Conservation (phyloP, 2,797 vertebrate species). For the Pangasius djambal region DNA sequence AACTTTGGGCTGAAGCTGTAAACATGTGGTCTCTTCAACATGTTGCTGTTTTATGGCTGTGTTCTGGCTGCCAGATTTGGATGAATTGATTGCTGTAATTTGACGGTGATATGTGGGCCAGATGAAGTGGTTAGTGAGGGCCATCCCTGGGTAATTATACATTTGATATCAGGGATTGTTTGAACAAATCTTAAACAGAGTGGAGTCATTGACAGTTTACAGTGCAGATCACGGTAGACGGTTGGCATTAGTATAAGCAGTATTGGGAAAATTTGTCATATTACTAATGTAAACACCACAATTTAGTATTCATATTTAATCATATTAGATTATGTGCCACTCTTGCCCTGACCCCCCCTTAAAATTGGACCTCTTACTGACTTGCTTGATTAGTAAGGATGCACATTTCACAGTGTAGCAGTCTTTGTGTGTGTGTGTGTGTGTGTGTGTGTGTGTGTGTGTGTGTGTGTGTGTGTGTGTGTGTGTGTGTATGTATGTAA, state of each 20-base stretch:
- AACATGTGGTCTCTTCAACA: slow-evolving; percentile 4
- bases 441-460: background rate
- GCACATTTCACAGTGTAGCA: background rate
- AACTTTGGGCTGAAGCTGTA: background rate
- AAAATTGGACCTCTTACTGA: background rate
- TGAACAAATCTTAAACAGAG: background rate
- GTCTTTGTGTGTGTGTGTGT: background rate
- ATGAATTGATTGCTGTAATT: background rate
- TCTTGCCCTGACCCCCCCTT: background rate
- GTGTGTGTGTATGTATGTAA: background rate
- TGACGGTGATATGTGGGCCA: background rate
- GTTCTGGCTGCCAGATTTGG: background rate
- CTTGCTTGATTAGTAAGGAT: background rate
- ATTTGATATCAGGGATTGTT: background rate
- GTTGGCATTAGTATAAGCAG: background rate
- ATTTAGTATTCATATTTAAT: background rate
- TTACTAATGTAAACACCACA: background rate
- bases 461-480: background rate
- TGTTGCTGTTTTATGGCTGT: background rate
- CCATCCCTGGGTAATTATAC: background rate
- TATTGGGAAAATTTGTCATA: background rate
- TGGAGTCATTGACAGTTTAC: background rate
- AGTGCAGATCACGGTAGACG: background rate
- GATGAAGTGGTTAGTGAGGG: too few relatives aligned
- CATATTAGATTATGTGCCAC: background rate